Percentiles rank a stretch among this genome's conserved stretches.
Conservation (phyloP, 2,797 vertebrate species). For the Enoplosus armatus region DNA sequence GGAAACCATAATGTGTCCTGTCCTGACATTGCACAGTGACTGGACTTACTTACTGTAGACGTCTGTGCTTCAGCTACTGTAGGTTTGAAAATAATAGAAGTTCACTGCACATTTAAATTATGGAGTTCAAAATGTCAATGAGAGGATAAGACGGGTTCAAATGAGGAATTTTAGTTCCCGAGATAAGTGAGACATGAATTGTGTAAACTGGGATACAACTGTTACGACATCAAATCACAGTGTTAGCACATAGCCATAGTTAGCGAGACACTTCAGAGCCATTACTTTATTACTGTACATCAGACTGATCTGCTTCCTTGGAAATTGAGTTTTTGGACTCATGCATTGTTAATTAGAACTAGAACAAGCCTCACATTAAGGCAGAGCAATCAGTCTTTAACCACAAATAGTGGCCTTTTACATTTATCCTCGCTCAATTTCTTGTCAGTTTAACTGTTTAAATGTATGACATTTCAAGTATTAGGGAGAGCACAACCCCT, state of each 20-base stretch:
- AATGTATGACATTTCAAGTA: not conserved
- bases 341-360: constrained; percentile 12
- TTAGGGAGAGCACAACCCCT: not conserved
- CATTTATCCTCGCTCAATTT: not conserved
- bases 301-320: not conserved
- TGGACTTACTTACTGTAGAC: not conserved
- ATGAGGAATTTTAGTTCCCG: not conserved
- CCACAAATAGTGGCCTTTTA: not conserved
- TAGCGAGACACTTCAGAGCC: not conserved
- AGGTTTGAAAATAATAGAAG: not conserved
- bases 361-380: not conserved
- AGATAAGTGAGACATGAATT: not conserved
- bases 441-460: not conserved
- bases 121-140: not conserved
- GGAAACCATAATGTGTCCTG: not conserved
- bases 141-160: not conserved
- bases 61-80: not conserved
- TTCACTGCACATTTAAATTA: constrained; percentile 1
- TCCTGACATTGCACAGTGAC: not conserved
- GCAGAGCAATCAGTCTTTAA: not conserved
- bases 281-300: not conserved
- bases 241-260: not conserved
- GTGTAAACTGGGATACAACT: not conserved
- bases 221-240: not conserved
- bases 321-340: not conserved